Base-by-base conservation (phyloP, 92 coral and sea anemone genomes). In the Scolanthus callimorphus region DNA sequence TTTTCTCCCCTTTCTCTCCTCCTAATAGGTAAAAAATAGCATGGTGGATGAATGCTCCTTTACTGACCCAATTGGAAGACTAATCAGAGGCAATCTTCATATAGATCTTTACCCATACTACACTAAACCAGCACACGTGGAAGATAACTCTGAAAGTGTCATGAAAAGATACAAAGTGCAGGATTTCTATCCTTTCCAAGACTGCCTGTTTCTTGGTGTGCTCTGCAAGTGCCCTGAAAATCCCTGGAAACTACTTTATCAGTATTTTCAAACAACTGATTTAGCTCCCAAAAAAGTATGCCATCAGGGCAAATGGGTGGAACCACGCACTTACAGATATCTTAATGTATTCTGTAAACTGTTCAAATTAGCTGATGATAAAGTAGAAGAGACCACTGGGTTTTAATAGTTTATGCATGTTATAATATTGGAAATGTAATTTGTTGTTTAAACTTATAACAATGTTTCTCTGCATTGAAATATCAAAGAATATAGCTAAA, bases 221-320 rank as follows among this genome's bases (percentile, higher is more conserved):
- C 15, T n/a, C 27, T 51, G 57, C 20, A 51, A 51, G 29, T 51
- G 57, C 9, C 57, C 57, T 51, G 20, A 25, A 19, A 51, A 51
- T 25, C 57, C 57, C 3, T 13, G 12, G 17, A 51, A 51, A 25
- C 21, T 51, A 22, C 57, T 51, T 20, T 3, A 15, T 30, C 57
- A 51, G 57, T 51, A 51, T 11, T 51, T 51, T 17, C 31, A 51
- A 37, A 51, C 57, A 3, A 51, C 31, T 17, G 29, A 51, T 51
- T 12, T 51, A 2, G 21, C 26, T 0, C 57, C 57, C 31, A 13
- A 30, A 25, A 51, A 51, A 22, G 17, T 9, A 20, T 51, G 57
- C 30, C 15, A 2, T 13, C 26, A 51, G 9, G 57, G 57, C 0
- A 22, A 26, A 20, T 51, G 57, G 57, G 51, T 4, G 4, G 17